Evolutionary conservation across 2,888 invertebrate genomes (phyloP).

Genomic region (Lordiphosa fenestrarum): DNA sequence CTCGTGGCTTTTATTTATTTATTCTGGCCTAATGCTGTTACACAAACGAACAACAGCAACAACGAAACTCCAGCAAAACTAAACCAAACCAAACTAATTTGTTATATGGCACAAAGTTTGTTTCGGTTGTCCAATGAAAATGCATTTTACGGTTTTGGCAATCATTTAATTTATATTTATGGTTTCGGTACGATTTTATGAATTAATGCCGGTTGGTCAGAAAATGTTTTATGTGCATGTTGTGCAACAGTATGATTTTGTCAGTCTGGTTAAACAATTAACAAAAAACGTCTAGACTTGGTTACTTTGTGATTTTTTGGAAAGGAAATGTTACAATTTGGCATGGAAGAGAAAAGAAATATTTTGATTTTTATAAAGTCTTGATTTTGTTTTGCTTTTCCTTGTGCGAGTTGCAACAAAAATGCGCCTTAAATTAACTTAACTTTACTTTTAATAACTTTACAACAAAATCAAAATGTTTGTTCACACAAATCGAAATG

Average conservation of each 20-base stretch:
- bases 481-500: too few relatives aligned
- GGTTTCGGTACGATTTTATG: slow-evolving; percentile 24
- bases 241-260: slow-evolving; percentile 47
- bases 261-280: slow-evolving; percentile 14
- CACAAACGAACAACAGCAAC: slow-evolving; percentile 30
- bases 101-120: slow-evolving; percentile 33
- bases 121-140: slow-evolving; percentile 28
- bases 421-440: too few relatives aligned
- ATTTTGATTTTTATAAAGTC: too few relatives aligned
- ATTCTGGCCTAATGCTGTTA: slow-evolving; percentile 57
- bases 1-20: slow-evolving; percentile 48
- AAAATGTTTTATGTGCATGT: slow-evolving; percentile 48
- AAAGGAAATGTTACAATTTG: not conserved
- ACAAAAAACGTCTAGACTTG: not conserved
- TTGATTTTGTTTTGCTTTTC: too few relatives aligned
- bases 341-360: not conserved
- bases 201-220: slow-evolving; percentile 47
- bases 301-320: slow-evolving; percentile 1
- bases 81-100: slow-evolving; percentile 51
- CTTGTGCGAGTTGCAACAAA: too few relatives aligned
- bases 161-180: slow-evolving; percentile 22
- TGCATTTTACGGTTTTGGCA: slow-evolving; percentile 51
- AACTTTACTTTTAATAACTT: too few relatives aligned
- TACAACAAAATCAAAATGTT: too few relatives aligned
- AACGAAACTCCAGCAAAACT: slow-evolving; percentile 1